Percentiles rank a stretch among this genome's conserved stretches.
phyloP scores from a whole-genome alignment of 2,113 vertebrate species.

The Puntigrus tetrazona region DNA sequence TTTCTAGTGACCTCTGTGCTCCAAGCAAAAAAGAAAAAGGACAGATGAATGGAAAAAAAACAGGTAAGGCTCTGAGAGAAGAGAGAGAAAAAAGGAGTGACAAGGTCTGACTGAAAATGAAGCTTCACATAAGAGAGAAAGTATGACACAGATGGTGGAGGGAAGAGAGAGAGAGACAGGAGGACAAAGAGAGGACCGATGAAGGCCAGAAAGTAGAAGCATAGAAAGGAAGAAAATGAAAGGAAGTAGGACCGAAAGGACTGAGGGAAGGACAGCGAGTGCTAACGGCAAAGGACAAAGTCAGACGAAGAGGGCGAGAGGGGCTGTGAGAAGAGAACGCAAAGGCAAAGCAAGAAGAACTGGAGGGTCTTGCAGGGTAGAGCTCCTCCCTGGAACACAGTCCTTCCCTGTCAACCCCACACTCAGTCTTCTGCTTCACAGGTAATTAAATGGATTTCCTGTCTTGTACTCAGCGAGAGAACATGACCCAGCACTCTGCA shows the following conservation, averaged over 20 bases:
- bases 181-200: slow-evolving; percentile 39
- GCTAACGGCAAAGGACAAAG: slow-evolving; percentile 33
- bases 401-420: slow-evolving; percentile 89
- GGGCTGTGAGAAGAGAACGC: slow-evolving; percentile 10
- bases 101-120: slow-evolving; percentile 35
- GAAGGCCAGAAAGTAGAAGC: slow-evolving; percentile 34
- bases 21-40: slow-evolving; percentile 21
- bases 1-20: slow-evolving; percentile 54
- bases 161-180: not conserved
- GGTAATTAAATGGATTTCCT: slow-evolving; percentile 99
- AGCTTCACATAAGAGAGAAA: slow-evolving; percentile 13
- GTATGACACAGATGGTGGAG: slow-evolving; percentile 41
- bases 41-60: slow-evolving; percentile 33
- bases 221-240: slow-evolving; percentile 23
- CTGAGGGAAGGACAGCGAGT: slow-evolving; percentile 28
- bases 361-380: slow-evolving; percentile 37
- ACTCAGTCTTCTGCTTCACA: slow-evolving; percentile 95
- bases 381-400: slow-evolving; percentile 74
- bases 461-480: slow-evolving; percentile 95
- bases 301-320: slow-evolving; percentile 63
- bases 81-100: slow-evolving; percentile 25
- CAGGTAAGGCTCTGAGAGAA: slow-evolving; percentile 24
- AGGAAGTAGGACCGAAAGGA: slow-evolving; percentile 35
- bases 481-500: slow-evolving; percentile 91
- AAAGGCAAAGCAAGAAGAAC: slow-evolving; percentile 32